These are phyloP conservation scores for Leptogaster cylindrica DNA, from an alignment of 2,888 invertebrate genomes.

Conservation along the genomic window DNA sequence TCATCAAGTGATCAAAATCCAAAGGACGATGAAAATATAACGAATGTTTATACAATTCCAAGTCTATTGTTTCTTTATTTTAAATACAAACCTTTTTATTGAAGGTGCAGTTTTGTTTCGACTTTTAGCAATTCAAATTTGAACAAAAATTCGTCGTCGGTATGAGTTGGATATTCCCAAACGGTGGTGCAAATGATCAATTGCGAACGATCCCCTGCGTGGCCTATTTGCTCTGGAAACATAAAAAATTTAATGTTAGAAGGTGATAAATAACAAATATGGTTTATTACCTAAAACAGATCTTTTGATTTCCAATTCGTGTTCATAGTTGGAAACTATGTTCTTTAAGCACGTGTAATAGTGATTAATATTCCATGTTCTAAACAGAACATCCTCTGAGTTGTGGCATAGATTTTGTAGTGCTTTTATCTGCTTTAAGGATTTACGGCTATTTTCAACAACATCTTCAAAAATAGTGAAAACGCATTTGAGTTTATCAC, in stretches of 20 bases:
- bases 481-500: constrained; percentile 56
- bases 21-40: too few species aligned
- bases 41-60: too few species aligned
- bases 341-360: constrained; percentile 53
- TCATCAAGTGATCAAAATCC: too few species aligned
- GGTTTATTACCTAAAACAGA: constrained; percentile 53
- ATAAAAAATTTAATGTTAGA: neutral
- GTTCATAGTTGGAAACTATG: constrained; percentile 51
- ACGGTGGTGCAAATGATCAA: constrained; percentile 52
- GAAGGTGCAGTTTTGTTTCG: constrained; percentile 52
- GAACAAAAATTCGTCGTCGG: constrained; percentile 53
- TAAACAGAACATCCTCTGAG: constrained; percentile 52
- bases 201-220: constrained; percentile 52
- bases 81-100: too few species aligned
- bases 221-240: constrained; percentile 54
- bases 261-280: neutral
- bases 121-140: constrained; percentile 53
- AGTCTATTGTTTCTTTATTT: too few species aligned
- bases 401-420: constrained; percentile 52
- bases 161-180: constrained; percentile 57
- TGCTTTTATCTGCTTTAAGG: constrained; percentile 53
- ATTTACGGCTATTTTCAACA: constrained; percentile 51
- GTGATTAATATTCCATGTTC: constrained; percentile 56
- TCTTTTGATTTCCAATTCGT: constrained; percentile 54
- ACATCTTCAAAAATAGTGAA: constrained; percentile 55